Base-by-base conservation (phyloP, 1,140 invertebrate species). In the Drosophila pectinifera region DNA sequence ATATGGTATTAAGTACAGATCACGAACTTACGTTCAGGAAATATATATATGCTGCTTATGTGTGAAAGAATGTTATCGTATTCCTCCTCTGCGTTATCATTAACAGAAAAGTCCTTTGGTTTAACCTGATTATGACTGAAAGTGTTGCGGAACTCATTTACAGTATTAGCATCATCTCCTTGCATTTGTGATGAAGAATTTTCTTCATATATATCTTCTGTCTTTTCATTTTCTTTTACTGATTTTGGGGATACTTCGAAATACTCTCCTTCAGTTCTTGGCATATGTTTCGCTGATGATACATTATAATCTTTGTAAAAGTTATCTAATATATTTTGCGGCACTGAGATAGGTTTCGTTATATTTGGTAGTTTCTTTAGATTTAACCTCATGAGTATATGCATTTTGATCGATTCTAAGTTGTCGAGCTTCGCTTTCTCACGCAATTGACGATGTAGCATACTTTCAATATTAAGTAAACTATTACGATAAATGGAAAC, bases 331-430 rank as follows among this genome's bases (percentile, higher is more conserved):
- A 91, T 91, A 16, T 80, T 80, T 34, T 80, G 78, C 7, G 89
- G 90, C 13, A 91, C 90, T 18, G 63, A 51, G 5, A 84, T 65
- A 13, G 86, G 86, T 51, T 76, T 78, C 3, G 90, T 90, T 42
- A 91, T 91, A 54, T 91, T 91, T 3, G 90, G 90, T 6, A 90
- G 54, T 42, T 73, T 77, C 28, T 88, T 81, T 22, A 91, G 14
- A 49, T 90, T 81, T 24, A 91, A 65, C 3, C 90, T 78, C 78
- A 90, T 73, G 11, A 91, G 64, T 39, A 91, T 91, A 34, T 91
- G 90, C 74, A 86, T 81, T 59, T 91, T 91, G 14, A 91, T 91
- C 0, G 90, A 91, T 58, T 91, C 90, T 24, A 91, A 62, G 48
- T 81, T 91, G 43, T 91, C 90, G 13, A 81, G 61, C 26, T 91